Conservation (phyloP, 2,888 invertebrate species). For the Sthenelais limicola region DNA sequence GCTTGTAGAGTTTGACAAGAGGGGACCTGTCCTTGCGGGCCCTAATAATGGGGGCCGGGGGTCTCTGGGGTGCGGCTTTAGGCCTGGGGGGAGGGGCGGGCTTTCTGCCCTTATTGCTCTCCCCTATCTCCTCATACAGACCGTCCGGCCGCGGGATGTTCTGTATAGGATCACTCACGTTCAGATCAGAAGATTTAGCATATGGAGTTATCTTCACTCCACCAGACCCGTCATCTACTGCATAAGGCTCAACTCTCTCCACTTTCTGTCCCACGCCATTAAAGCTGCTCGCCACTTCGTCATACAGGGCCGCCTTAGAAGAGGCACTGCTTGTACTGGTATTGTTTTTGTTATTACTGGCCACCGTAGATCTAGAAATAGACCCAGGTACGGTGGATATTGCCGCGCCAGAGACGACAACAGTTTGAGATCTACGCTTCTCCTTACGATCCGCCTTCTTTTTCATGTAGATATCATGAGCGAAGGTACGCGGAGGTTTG, state of each 20-base stretch:
- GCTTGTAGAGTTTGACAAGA: constrained; percentile 16
- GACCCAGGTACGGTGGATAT: no score
- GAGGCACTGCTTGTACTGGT: background rate
- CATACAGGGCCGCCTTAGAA: background rate
- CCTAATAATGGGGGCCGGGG: background rate
- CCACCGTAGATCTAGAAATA: background rate
- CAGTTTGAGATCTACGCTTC: constrained; percentile 12
- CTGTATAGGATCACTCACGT: background rate
- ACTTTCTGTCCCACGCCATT: background rate
- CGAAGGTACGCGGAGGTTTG: constrained; percentile 44
- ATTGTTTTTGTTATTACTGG: background rate
- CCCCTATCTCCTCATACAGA: constrained; percentile 30
- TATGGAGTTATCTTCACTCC: background rate
- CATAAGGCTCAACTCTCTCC: constrained; percentile 17
- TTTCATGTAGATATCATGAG: constrained; percentile 41
- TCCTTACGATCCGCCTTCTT: constrained; percentile 10
- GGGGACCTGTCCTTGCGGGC: constrained; percentile 14
- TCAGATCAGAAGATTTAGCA: background rate
- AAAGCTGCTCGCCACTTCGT: no score
- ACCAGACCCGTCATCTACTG: background rate
- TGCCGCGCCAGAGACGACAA: no score
- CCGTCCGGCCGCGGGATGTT: no score
- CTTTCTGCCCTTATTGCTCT: background rate
- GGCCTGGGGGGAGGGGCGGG: constrained; percentile 11
- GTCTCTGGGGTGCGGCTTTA: background rate